Evolutionary conservation across 2,797 vertebrate species (phyloP).

Genomic region (Takifugu ocellatus): DNA sequence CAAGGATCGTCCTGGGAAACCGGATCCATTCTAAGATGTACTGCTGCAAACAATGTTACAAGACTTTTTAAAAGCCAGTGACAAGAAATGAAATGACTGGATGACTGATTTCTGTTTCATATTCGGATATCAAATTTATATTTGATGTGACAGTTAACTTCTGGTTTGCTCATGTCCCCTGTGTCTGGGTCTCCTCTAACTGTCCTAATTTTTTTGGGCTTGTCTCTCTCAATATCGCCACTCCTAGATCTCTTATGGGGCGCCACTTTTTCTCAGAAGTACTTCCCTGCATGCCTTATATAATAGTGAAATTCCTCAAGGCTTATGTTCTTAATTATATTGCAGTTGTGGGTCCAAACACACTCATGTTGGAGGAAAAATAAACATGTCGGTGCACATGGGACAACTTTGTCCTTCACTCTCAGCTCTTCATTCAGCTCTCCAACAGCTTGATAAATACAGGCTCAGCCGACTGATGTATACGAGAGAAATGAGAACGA

Average conservation of each 20-base stretch:
- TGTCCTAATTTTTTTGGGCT: constrained; percentile 14
- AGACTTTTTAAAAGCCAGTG: no score
- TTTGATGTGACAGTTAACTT: no score
- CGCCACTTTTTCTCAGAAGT: constrained; percentile 44
- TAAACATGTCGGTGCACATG: not conserved
- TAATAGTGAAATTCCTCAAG: constrained; percentile 68
- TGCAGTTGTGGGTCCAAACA: constrained; percentile 11
- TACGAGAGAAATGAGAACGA: no score
- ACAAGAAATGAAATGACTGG: no score
- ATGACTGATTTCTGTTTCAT: no score
- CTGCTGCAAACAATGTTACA: no score
- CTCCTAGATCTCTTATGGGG: constrained; percentile 41
- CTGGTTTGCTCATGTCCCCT: not conserved
- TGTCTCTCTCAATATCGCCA: constrained; percentile 33
- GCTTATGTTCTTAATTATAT: constrained; percentile 59
- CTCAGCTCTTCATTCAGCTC: not conserved
- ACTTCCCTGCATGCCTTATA: constrained; percentile 49
- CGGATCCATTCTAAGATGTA: no score
- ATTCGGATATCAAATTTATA: no score
- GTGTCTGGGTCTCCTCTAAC: constrained; percentile 3
- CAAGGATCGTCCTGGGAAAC: no score
- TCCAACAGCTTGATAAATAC: not conserved
- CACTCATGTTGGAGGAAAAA: not conserved
- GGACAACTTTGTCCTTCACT: not conserved
- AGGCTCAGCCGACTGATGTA: not conserved